Conservation (phyloP, 2,797 vertebrate genomes). For the Acipenser oxyrinchus region DNA sequence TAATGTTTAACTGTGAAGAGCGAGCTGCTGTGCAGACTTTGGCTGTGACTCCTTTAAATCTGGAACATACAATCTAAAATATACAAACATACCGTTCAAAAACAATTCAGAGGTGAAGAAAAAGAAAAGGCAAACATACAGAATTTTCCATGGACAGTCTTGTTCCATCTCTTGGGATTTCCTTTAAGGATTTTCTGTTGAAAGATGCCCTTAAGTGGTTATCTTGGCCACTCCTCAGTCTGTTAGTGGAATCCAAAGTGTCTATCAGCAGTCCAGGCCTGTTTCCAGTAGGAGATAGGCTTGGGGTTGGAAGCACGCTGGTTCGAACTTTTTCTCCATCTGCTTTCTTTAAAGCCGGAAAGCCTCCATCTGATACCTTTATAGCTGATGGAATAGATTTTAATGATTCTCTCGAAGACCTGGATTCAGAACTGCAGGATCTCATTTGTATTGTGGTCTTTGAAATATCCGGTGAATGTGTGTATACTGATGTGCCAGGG, state of each 20-base stretch:
- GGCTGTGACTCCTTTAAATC: too few species aligned
- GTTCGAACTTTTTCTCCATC: constrained; percentile 29
- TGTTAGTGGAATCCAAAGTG: constrained; percentile 34
- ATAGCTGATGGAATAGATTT: constrained; percentile 17
- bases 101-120: background rate
- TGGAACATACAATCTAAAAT: too few species aligned
- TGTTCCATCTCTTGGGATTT: constrained; percentile 47
- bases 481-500: constrained; percentile 27
- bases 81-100: constrained; percentile 8
- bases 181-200: constrained; percentile 57
- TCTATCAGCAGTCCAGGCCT: constrained; percentile 36
- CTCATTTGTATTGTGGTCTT: constrained; percentile 24
- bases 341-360: constrained; percentile 24
- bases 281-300: constrained; percentile 58
- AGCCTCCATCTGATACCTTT: constrained; percentile 18
- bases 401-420: constrained; percentile 27
- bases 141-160: constrained; percentile 28
- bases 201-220: constrained; percentile 48
- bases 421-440: constrained; percentile 27
- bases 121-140: constrained; percentile 40
- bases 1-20: too few species aligned
- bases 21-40: too few species aligned
- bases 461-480: constrained; percentile 28
- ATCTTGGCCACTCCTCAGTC: constrained; percentile 28
- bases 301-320: constrained; percentile 51